These are phyloP conservation scores for Cryptocheilus praepositus DNA, from an alignment of 2,888 invertebrate species.

Conservation along the genomic window DNA sequence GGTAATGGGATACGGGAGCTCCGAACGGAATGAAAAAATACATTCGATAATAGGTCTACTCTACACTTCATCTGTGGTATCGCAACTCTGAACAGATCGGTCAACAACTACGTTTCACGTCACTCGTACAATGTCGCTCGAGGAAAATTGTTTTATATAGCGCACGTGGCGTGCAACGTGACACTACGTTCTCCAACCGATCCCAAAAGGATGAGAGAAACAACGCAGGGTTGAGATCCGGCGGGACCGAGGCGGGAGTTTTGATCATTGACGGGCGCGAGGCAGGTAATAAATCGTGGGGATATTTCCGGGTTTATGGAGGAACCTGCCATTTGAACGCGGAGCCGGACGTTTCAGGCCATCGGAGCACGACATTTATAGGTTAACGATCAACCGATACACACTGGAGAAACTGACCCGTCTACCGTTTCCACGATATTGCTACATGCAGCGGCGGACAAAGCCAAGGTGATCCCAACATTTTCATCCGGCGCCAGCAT, in stretches of 20 bases:
- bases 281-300: conserved; percentile 12
- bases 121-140: no score
- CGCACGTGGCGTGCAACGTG: no score
- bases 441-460: conserved; percentile 32
- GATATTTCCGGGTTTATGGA: conserved; percentile 26
- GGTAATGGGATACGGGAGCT: no score
- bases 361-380: conserved; percentile 49
- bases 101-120: no score
- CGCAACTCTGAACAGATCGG: no score
- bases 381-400: conserved; percentile 54
- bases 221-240: neutral
- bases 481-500: no score
- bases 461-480: no score
- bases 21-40: no score
- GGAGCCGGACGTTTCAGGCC: neutral
- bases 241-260: neutral
- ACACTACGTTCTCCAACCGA: neutral
- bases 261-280: neutral
- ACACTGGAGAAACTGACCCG: conserved; percentile 28
- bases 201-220: neutral
- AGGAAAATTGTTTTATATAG: neutral
- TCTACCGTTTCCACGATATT: conserved; percentile 30
- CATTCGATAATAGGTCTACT: no score
- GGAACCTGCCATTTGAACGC: conserved; percentile 20
- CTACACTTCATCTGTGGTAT: no score